phyloP scores from a whole-genome alignment of 1,140 invertebrate species.

The Mycetomoellerius zeteki region DNA sequence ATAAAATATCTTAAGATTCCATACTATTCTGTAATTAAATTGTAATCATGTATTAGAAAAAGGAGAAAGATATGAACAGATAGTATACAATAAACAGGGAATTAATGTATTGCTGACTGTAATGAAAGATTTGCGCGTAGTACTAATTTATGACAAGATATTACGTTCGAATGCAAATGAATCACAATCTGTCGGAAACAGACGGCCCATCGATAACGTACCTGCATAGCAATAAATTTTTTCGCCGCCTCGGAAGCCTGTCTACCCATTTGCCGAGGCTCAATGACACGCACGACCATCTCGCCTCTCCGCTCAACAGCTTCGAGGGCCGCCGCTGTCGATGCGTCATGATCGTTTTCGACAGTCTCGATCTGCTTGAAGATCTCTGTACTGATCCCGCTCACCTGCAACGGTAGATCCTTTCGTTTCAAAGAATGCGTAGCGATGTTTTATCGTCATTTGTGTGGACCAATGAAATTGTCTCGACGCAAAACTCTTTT shows the following conservation, averaged over 20 bases:
- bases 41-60: not conserved
- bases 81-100: not conserved
- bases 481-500: not conserved
- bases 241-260: conserved; percentile 94
- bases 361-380: conserved; percentile 98
- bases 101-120: not conserved
- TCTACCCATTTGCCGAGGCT: conserved; percentile 94
- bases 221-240: conserved; percentile 92
- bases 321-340: conserved; percentile 95
- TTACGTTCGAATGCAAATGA: conserved; percentile 31
- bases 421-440: conserved; percentile 60
- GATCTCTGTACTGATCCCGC: conserved; percentile 97
- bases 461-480: conserved; percentile 35
- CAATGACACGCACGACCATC: conserved; percentile 97
- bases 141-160: conserved; percentile 25
- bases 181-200: conserved; percentile 46
- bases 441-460: too few relatives aligned
- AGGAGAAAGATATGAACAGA: not conserved
- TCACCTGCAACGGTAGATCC: conserved; percentile 90
- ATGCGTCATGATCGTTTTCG: conserved; percentile 97
- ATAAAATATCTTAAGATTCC: conserved; percentile 5
- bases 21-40: not conserved
- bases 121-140: conserved; percentile 18
- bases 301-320: conserved; percentile 96
- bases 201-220: conserved; percentile 77